Base-by-base conservation (phyloP, 2,113 vertebrate species). In the Arothron firmamentum region DNA sequence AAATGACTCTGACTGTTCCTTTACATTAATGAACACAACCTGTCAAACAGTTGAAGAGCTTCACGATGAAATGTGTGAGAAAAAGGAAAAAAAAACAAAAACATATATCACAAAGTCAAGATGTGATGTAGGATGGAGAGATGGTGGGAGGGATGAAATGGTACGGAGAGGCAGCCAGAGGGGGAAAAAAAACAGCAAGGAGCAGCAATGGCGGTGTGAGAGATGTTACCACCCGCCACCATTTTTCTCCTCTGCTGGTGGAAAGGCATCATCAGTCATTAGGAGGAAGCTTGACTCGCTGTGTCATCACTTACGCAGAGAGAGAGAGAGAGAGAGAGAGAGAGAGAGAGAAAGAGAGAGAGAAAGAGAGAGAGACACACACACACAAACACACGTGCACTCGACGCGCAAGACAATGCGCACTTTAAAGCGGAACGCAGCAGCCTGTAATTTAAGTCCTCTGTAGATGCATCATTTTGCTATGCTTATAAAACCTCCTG, bases 211-310 rank as follows among this genome's bases (percentile, higher is more conserved):
- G 69, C 53, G 2, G 62, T 57, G 65, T 87, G 85, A 89, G 77
- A 78, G 68, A 87, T 88, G 78, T 80, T 50, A 20, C 77, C 81
- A 82, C 75, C 82, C 81, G 81, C 75, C 77, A 81, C 74, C 74
- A 77, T 88, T 82, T 84, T 68, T 85, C 75, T 75, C 75, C 45
- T 71, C 80, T 79, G 55, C 72, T 74, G 67, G 65, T 83, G 79
- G 73, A 85, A 84, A 89, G 85, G 83, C 77, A 87, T 88, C 85
- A 88, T 86, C 85, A 82, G 83, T 87, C 84, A 89, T 88, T 87
- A 82, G 71, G 60, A 57, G 61, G 70, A 68, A 67, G 80, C 73
- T 72, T 81, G 77, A 82, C 74, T 85, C 46, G 65, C 61, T 42
- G 75, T 80, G 75, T 77, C 78, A 78, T 72, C 81, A 83, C 46